Evolutionary conservation across 2,888 invertebrate species (phyloP).

Genomic region (Andricus quercusramuli): DNA sequence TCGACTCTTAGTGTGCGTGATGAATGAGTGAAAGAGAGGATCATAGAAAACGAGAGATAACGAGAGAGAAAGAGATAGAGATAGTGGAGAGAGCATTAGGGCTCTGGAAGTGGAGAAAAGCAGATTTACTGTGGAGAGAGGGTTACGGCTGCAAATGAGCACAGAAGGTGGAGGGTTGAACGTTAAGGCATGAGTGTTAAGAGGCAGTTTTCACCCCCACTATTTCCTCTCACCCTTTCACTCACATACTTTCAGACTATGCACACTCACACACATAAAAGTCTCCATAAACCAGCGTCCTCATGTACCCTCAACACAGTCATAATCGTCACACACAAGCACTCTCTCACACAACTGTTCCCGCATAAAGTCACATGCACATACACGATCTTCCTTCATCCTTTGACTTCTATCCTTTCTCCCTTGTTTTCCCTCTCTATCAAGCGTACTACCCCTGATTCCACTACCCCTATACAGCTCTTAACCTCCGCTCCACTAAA

Average conservation of each 20-base stretch:
- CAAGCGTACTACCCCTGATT: slow-evolving; percentile 10
- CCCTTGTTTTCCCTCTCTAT: slow-evolving; percentile 14
- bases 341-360: background rate
- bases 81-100: slow-evolving; percentile 9
- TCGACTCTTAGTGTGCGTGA: slow-evolving; percentile 13
- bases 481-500: slow-evolving; percentile 57
- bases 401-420: background rate
- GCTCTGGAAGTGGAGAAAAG: slow-evolving; percentile 45
- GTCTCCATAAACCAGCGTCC: background rate
- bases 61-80: background rate
- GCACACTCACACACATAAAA: background rate
- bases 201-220: slow-evolving; percentile 64
- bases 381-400: background rate
- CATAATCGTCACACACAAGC: background rate
- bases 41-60: no score
- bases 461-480: slow-evolving; percentile 54
- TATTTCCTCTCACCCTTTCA: background rate
- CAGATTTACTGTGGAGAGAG: slow-evolving; percentile 50
- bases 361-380: background rate
- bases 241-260: background rate
- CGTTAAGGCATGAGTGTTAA: slow-evolving; percentile 59
- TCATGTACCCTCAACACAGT: background rate
- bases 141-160: slow-evolving; percentile 62
- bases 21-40: slow-evolving; percentile 24
- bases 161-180: slow-evolving; percentile 55